These are phyloP conservation scores for Rhizomys pruinosus DNA, from an alignment of 2,113 vertebrate genomes.

Conservation along the genomic window DNA sequence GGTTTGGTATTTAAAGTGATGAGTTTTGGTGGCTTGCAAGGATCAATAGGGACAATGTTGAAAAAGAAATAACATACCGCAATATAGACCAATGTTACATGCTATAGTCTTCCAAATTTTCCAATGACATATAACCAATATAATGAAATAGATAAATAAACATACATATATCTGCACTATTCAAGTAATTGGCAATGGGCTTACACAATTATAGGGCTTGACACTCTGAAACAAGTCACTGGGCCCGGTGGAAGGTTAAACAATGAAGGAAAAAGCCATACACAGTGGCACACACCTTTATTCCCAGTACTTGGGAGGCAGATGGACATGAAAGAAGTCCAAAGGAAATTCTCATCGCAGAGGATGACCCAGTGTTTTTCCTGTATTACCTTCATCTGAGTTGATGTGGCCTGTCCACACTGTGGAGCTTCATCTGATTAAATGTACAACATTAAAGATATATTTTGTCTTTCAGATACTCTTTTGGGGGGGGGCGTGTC, in stretches of 20 bases:
- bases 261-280: rapidly evolving
- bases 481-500: no score
- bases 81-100: neutral
- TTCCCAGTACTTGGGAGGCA: no score
- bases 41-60: neutral
- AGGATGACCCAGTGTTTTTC: neutral
- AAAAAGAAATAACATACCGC: neutral
- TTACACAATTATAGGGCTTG: no score
- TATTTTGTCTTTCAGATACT: neutral
- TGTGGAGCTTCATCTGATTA: neutral
- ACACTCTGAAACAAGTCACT: neutral
- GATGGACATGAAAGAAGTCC: neutral
- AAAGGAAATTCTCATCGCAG: neutral
- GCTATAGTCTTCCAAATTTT: neutral
- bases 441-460: neutral
- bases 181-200: neutral
- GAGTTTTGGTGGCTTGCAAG: neutral
- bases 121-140: neutral
- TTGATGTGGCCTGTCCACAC: neutral
- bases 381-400: neutral
- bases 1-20: neutral
- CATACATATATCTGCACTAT: neutral
- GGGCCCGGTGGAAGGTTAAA: neutral
- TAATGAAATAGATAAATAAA: neutral
- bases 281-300: no score